Conservation (phyloP, 2,797 vertebrate genomes). For the Chaetophractus vellerosus region DNA sequence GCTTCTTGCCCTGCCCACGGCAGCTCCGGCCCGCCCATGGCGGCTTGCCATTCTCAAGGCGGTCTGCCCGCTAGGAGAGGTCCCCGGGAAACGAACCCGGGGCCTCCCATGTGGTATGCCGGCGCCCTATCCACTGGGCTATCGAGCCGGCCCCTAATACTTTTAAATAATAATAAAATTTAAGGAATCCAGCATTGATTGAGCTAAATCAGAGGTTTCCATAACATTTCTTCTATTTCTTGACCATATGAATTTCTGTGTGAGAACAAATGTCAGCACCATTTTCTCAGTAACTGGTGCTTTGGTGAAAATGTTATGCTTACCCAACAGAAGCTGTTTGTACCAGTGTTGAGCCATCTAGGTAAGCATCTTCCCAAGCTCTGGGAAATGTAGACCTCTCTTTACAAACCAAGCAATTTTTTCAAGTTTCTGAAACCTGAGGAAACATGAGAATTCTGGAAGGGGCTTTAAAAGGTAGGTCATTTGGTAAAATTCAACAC, state of each 20-base stretch:
- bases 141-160: no score
- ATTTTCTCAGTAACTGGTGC: background rate
- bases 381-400: background rate
- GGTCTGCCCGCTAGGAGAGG: no score
- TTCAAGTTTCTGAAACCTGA: constrained; percentile 58
- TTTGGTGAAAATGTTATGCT: constrained; percentile 21
- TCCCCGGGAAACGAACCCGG: no score
- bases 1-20: no score
- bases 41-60: no score
- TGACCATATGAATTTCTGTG: constrained; percentile 26
- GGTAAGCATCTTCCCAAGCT: background rate
- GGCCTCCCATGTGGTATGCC: no score
- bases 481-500: background rate
- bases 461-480: background rate
- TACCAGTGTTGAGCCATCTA: background rate
- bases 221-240: constrained; percentile 14
- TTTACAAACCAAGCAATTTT: constrained; percentile 26
- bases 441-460: background rate
- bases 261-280: background rate
- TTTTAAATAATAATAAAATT: no score
- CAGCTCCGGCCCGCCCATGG: no score
- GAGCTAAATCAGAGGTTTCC: background rate
- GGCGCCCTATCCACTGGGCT: no score
- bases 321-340: background rate
- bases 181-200: background rate